A percentile compares a stretch with the other conserved stretches of the same genome.
These are phyloP conservation scores for Neoarius graeffei DNA, from an alignment of 2,113 vertebrate species.

Conservation along the genomic window DNA sequence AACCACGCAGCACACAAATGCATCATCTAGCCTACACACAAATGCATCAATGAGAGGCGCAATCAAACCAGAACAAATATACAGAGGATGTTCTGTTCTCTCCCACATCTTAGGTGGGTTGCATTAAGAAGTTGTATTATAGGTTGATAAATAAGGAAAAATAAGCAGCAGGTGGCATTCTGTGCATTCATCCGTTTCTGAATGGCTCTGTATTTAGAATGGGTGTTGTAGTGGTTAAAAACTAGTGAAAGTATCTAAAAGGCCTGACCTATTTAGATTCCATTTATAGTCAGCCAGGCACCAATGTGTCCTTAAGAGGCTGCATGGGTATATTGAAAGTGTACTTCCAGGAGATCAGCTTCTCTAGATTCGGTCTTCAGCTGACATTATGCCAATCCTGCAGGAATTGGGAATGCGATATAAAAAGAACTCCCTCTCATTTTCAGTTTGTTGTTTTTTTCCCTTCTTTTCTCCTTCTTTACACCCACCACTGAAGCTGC, in stretches of 20 bases:
- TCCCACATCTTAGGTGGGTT: slow-evolving; percentile 16
- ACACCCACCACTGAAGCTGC: slow-evolving; percentile 32
- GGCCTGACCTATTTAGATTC: slow-evolving; percentile 47
- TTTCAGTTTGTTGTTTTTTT: slow-evolving; percentile 32
- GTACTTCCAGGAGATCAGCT: slow-evolving; percentile 8
- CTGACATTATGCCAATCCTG: slow-evolving; percentile 38
- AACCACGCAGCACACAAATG: slow-evolving; percentile 15
- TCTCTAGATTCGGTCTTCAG: background rate
- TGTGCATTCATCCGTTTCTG: background rate
- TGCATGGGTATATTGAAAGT: background rate
- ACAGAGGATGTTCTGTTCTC: slow-evolving; percentile 8
- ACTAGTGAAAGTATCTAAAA: slow-evolving; percentile 33
- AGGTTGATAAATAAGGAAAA: background rate
- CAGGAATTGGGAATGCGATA: slow-evolving; percentile 14
- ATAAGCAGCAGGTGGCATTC: background rate
- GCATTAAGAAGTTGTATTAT: slow-evolving; percentile 8
- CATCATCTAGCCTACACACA: slow-evolving; percentile 6
- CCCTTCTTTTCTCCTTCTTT: slow-evolving; percentile 12
- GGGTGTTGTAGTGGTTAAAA: slow-evolving; percentile 5
- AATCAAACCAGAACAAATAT: slow-evolving; percentile 10
- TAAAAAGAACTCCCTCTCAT: slow-evolving; percentile 33
- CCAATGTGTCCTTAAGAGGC: slow-evolving; percentile 21
- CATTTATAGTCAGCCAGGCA: slow-evolving; percentile 34
- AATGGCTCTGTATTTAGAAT: slow-evolving; percentile 23
- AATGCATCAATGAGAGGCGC: background rate